Conservation (phyloP, 2,113 vertebrate genomes). For the Antennarius striatus region DNA sequence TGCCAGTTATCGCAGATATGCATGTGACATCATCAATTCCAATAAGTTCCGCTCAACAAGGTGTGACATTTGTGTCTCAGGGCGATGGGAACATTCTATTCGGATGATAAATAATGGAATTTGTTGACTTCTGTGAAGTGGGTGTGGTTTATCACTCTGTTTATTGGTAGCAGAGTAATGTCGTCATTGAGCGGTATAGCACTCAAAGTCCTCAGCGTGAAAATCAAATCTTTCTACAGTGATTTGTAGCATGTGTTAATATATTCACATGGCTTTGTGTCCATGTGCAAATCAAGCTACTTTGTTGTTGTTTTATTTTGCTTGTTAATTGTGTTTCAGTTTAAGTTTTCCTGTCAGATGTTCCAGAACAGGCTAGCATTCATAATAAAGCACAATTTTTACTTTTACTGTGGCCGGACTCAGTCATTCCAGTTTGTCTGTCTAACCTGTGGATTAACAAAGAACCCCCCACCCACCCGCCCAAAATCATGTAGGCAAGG, state of each 20-base stretch:
- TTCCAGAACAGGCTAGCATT: background rate
- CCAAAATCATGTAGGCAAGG: conserved; percentile 64
- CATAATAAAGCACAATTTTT: too few relatives aligned
- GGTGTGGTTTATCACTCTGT: background rate
- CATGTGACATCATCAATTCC: conserved; percentile 15
- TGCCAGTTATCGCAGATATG: conserved; percentile 33
- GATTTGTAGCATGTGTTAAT: conserved; percentile 10
- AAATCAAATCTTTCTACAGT: conserved; percentile 14
- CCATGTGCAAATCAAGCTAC: background rate
- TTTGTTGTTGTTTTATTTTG: background rate
- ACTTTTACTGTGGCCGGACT: background rate
- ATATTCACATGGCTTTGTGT: conserved; percentile 8
- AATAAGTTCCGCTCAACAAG: conserved; percentile 3
- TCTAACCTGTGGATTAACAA: conserved; percentile 82
- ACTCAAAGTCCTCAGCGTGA: background rate
- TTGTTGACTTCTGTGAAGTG: conserved; percentile 3
- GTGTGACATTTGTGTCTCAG: background rate
- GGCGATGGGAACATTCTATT: background rate
- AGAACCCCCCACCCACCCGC: conserved; percentile 29
- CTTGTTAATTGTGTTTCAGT: background rate
- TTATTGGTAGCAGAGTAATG: conserved; percentile 4
- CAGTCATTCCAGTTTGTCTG: conserved; percentile 35
- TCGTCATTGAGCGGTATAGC: conserved; percentile 4
- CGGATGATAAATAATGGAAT: conserved; percentile 20
- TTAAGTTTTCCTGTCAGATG: background rate